Evolutionary conservation across 2,888 invertebrate genomes (phyloP), one percentile per base, ranked within the genome.

Genomic region (Hypomecis punctinalis): DNA sequence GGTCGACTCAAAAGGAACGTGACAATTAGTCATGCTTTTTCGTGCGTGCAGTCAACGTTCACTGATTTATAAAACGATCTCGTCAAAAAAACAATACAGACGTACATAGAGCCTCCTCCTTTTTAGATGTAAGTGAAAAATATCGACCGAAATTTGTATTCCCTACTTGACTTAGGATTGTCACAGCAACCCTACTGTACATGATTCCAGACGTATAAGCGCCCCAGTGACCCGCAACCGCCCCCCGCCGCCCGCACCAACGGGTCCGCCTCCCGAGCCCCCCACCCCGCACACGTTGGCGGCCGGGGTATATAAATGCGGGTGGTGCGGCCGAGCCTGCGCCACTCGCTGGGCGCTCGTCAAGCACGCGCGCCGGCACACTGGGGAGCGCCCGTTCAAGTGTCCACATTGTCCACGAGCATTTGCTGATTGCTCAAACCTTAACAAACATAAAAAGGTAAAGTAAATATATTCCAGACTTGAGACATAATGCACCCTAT

Each of bases 401-500:
- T 97, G 97, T 78, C 94, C 95, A 47, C 90, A 95, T 69, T 97
- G 97, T 77, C 94, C 94, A 37, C 95, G 96, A 74, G 94, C 95
- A 46, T 97, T 97, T 87, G 95, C 96, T 0, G 96, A 97, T 87
- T 94, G 95, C 73, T 96, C 96, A 40, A 97, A 97, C 88, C 93
- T 96, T 63, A 94, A 94, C 11, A 96, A 95, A 78, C 96, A 96
- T 76, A 94, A 94, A 79, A 94, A 93, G 85, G 94, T 93, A 77
- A 52, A 51, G 3, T 33, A 9, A 33, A 3, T 0, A 9, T 5
- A 5, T 6, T 8, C 3, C 33, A 33, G 0, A 8, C 2, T 0
- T 33, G 33, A 2, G 33, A 3, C 8, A 8, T 1, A 7, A 8
- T n/a, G n/a, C n/a, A n/a, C n/a, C n/a, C n/a, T n/a, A n/a, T n/a